Evolutionary conservation across 1,140 invertebrate genomes (phyloP).

Genomic region (Oncopodura yosiiana): DNA sequence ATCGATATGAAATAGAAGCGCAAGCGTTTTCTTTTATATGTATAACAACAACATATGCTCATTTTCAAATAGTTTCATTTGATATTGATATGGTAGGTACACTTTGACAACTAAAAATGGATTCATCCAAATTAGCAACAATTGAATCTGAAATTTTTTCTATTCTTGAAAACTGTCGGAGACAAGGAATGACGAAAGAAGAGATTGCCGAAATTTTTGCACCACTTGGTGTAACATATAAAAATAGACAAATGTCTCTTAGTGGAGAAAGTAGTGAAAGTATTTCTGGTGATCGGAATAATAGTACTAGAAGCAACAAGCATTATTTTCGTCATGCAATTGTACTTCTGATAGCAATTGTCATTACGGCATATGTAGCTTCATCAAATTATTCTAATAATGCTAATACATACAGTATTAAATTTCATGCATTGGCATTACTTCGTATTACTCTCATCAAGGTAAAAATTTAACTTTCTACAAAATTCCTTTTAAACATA

Average conservation of each 20-base stretch:
- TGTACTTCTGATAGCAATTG: background rate
- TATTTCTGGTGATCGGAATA: background rate
- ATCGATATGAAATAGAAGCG: too few species aligned
- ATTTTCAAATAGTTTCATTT: too few species aligned
- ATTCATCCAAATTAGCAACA: conserved; percentile 2
- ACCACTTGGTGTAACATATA: conserved; percentile 12
- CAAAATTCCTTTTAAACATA: background rate
- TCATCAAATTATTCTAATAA: background rate
- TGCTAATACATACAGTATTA: background rate
- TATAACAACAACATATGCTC: too few species aligned
- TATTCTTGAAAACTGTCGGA: conserved; percentile 20
- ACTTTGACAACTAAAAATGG: background rate
- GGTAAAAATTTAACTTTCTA: conserved; percentile 3
- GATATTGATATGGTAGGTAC: too few species aligned
- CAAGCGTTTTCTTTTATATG: too few species aligned
- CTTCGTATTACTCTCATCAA: conserved; percentile 28
- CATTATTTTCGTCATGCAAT: too few species aligned
- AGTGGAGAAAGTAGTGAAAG: background rate
- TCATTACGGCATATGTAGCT: background rate
- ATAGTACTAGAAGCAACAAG: background rate
- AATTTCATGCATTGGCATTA: conserved; percentile 24
- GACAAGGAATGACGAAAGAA: conserved; percentile 19
- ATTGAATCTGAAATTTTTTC: conserved; percentile 20
- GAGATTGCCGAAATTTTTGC: conserved; percentile 27
- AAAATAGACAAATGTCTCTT: background rate